These are phyloP conservation scores for Gymnoscelis rufifasciata DNA, from an alignment of 2,888 invertebrate genomes.

Conservation along the genomic window DNA sequence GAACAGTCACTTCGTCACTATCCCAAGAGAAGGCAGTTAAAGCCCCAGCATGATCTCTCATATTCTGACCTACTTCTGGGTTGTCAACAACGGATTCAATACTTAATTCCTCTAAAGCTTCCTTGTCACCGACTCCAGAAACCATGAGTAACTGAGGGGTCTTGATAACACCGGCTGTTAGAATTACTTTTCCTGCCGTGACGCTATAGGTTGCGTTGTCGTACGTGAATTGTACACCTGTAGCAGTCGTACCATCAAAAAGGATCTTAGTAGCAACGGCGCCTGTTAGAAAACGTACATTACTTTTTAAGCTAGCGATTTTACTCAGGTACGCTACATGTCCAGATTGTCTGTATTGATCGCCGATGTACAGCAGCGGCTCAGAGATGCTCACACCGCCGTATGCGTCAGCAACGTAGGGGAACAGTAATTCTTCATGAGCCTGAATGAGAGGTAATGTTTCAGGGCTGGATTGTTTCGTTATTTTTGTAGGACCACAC, in stretches of 20 bases:
- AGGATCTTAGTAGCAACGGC: slow-evolving; percentile 23
- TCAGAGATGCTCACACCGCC: neutral
- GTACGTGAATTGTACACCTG: slow-evolving; percentile 34
- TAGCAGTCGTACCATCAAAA: slow-evolving; percentile 38
- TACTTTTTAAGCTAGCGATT: neutral
- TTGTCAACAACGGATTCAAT: slow-evolving; percentile 29
- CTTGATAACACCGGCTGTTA: slow-evolving; percentile 42
- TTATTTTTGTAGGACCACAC: slow-evolving; percentile 1
- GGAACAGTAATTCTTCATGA: slow-evolving; percentile 1
- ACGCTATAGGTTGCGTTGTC: slow-evolving; percentile 24
- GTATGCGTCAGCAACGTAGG: neutral
- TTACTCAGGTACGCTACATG: neutral
- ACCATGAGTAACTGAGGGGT: slow-evolving; percentile 42
- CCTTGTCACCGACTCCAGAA: slow-evolving; percentile 44
- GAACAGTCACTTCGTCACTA: neutral
- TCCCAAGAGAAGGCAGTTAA: neutral
- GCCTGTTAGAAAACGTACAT: neutral
- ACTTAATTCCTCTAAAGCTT: slow-evolving; percentile 29
- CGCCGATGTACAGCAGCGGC: slow-evolving; percentile 1
- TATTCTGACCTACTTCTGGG: slow-evolving; percentile 20
- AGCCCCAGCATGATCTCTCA: slow-evolving; percentile 24
- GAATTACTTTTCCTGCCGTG: slow-evolving; percentile 39
- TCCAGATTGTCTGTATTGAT: slow-evolving; percentile 1
- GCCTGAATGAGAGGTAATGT: neutral
- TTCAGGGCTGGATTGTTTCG: neutral